These are phyloP conservation scores for Homarus gammarus DNA, from an alignment of 2,888 invertebrate species.

Conservation along the genomic window DNA sequence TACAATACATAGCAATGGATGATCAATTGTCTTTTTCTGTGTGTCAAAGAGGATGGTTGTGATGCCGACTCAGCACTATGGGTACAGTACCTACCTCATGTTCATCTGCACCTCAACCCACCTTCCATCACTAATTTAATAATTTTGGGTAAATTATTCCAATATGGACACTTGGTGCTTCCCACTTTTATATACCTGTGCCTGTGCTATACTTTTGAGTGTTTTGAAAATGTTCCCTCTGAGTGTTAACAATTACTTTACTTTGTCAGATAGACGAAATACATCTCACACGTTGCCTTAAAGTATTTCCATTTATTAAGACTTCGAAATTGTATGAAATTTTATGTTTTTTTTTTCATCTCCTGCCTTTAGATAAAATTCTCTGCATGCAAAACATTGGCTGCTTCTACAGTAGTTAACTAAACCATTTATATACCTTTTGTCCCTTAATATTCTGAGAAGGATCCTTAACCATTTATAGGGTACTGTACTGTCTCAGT, in stretches of 20 bases:
- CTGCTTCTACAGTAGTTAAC: neutral
- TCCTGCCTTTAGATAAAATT: neutral
- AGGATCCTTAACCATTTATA: neutral
- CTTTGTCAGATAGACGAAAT: too few species aligned
- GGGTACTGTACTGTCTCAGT: neutral
- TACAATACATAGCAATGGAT: too few species aligned
- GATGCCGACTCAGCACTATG: too few species aligned
- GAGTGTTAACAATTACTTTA: too few species aligned
- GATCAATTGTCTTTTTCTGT: too few species aligned
- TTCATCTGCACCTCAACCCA: too few species aligned
- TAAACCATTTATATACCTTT: neutral
- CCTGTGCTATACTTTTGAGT: too few species aligned
- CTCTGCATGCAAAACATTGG: neutral
- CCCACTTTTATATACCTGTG: conserved; percentile 6
- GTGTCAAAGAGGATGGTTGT: too few species aligned
- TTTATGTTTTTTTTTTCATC: neutral
- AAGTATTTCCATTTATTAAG: neutral
- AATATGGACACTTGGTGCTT: neutral
- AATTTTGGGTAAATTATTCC: neutral
- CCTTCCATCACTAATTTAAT: too few species aligned
- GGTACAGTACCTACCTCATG: too few species aligned
- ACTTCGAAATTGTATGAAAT: neutral
- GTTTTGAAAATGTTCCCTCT: too few species aligned
- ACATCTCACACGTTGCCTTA: neutral
- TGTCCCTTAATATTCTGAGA: neutral